These are phyloP conservation scores for Drymodes brunneopygia DNA, from an alignment of 2,113 vertebrate genomes.

Conservation along the genomic window DNA sequence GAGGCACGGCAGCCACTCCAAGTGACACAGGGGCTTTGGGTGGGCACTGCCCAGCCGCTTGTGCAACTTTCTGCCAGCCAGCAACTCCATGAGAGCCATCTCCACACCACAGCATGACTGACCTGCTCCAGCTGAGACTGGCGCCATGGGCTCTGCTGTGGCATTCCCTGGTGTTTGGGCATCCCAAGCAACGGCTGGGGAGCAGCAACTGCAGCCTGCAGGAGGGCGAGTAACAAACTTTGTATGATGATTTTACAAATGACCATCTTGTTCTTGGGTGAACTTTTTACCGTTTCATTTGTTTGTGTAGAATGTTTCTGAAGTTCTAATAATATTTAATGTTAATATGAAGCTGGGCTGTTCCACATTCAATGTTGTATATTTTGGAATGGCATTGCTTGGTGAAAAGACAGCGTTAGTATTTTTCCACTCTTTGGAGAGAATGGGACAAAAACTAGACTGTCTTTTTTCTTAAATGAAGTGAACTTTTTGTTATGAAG, in stretches of 20 bases:
- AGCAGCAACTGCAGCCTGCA: background rate
- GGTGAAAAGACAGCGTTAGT: background rate
- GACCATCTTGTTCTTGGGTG: slow-evolving; percentile 28
- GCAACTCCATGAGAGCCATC: background rate
- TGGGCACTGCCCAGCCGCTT: background rate
- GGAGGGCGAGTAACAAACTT: background rate
- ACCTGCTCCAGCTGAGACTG: background rate
- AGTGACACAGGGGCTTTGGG: background rate
- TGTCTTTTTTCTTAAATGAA: slow-evolving; percentile 52
- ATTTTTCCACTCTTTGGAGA: slow-evolving; percentile 7
- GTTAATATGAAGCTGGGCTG: slow-evolving; percentile 34
- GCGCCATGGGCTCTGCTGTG: rapidly evolving
- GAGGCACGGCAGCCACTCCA: background rate
- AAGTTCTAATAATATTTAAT: slow-evolving; percentile 52
- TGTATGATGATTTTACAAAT: background rate
- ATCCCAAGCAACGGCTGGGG: rapidly evolving
- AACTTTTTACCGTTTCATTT: slow-evolving; percentile 49
- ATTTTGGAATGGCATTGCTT: slow-evolving; percentile 52
- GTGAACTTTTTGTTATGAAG: slow-evolving; percentile 53
- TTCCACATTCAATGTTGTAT: slow-evolving; percentile 49
- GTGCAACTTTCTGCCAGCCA: rapidly evolving
- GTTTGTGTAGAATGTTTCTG: slow-evolving; percentile 50
- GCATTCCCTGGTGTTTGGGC: background rate
- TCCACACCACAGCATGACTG: rapidly evolving
- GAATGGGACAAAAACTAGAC: slow-evolving; percentile 9